A percentile compares a stretch with the other conserved stretches of the same genome.
phyloP scores from a whole-genome alignment of 2,888 invertebrate species.

The Conus canariensis region DNA sequence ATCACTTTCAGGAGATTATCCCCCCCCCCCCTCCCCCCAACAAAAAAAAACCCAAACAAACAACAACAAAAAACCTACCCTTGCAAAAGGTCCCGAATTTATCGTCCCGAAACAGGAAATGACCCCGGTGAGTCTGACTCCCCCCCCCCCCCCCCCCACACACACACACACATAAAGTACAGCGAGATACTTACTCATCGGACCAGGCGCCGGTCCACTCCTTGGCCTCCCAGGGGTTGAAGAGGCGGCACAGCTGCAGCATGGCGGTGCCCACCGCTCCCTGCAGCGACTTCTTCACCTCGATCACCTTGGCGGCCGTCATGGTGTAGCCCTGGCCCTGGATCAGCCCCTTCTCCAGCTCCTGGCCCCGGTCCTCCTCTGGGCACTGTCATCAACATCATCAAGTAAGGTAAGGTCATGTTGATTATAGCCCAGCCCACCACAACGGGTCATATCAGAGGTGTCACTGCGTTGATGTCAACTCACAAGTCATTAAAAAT shows the following conservation, averaged over 20 bases:
- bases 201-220: slow-evolving; percentile 82
- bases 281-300: slow-evolving; percentile 64
- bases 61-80: too few species aligned
- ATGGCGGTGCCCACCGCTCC: slow-evolving; percentile 67
- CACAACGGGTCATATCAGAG: not conserved
- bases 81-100: too few species aligned
- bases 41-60: too few species aligned
- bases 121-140: not conserved
- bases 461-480: too few species aligned
- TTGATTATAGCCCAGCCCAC: not conserved
- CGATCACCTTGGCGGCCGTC: slow-evolving; percentile 79
- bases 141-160: not conserved
- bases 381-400: slow-evolving; percentile 17
- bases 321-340: slow-evolving; percentile 83
- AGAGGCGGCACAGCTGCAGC: slow-evolving; percentile 81
- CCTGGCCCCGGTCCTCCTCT: slow-evolving; percentile 61
- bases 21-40: too few species aligned
- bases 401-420: not conserved
- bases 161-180: not conserved
- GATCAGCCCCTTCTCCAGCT: slow-evolving; percentile 79
- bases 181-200: slow-evolving; percentile 78
- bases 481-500: too few species aligned
- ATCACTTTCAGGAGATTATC: too few species aligned
- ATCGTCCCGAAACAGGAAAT: not conserved
- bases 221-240: slow-evolving; percentile 82